Percentiles rank a stretch among this genome's conserved stretches.
Conservation (phyloP, 2,113 vertebrate genomes). For the Catagonus wagneri region DNA sequence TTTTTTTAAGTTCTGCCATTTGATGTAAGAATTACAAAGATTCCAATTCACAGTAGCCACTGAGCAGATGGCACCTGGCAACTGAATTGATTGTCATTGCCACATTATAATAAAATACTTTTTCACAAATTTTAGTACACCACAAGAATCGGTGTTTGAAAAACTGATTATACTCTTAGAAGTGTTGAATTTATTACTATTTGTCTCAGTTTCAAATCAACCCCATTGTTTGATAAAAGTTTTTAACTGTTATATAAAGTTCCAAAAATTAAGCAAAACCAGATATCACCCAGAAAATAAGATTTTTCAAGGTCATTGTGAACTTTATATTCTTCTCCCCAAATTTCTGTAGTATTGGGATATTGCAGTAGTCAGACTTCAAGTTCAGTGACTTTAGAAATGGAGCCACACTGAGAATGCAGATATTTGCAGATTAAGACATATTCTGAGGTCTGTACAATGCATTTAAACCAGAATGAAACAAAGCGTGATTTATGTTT, state of each 20-base stretch:
- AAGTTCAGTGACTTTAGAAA: neutral
- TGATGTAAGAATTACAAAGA: neutral
- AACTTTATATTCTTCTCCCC: neutral
- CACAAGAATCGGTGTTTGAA: neutral
- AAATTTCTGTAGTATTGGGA: neutral
- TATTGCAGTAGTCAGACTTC: neutral
- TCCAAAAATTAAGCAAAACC: neutral
- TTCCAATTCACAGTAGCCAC: neutral
- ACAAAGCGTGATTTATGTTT: neutral
- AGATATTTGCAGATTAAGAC: neutral
- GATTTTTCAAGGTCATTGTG: neutral
- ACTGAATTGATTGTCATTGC: neutral
- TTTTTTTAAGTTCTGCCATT: neutral
- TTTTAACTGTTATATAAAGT: neutral
- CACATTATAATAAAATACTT: slow-evolving; percentile 22
- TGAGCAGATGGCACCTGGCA: neutral
- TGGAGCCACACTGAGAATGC: neutral
- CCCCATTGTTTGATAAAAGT: neutral
- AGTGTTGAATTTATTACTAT: neutral
- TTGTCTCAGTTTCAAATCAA: neutral
- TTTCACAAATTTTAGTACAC: neutral
- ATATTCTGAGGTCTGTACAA: neutral
- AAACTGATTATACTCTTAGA: neutral
- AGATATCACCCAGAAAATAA: neutral
- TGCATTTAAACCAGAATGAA: neutral